Conservation (phyloP, 2,888 invertebrate genomes). For the Erebia palarica region DNA sequence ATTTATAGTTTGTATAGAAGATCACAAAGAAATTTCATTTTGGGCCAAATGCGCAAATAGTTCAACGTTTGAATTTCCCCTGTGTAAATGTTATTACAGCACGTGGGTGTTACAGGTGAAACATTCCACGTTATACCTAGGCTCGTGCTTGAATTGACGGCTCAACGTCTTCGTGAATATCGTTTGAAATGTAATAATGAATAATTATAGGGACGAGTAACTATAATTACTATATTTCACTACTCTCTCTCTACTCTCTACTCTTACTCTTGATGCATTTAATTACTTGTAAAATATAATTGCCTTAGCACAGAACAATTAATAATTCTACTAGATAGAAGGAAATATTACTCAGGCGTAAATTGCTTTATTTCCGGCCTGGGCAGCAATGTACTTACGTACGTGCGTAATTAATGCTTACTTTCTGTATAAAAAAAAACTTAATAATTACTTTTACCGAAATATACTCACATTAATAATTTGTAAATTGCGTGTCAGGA, state of each 20-base stretch:
- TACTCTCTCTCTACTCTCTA: too few relatives aligned
- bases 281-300: too few relatives aligned
- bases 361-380: too few relatives aligned
- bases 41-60: constrained; percentile 76
- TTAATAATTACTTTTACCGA: neutral
- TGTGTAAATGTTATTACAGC: constrained; percentile 79
- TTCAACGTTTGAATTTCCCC: constrained; percentile 80
- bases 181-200: neutral
- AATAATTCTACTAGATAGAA: too few relatives aligned
- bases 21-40: constrained; percentile 77
- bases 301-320: too few relatives aligned
- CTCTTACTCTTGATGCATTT: too few relatives aligned
- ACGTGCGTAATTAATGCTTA: too few relatives aligned
- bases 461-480: constrained; percentile 15
- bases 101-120: constrained; percentile 68
- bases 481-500: constrained; percentile 46
- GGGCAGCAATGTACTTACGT: neutral
- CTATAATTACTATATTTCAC: too few relatives aligned
- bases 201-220: too few relatives aligned
- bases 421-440: neutral
- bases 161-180: constrained; percentile 38
- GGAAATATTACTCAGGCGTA: too few relatives aligned
- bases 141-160: constrained; percentile 36
- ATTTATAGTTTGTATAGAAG: constrained; percentile 68
- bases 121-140: constrained; percentile 65